These are phyloP conservation scores for Auanema freiburgensis DNA, from an alignment of 2,888 invertebrate genomes.

Conservation along the genomic window DNA sequence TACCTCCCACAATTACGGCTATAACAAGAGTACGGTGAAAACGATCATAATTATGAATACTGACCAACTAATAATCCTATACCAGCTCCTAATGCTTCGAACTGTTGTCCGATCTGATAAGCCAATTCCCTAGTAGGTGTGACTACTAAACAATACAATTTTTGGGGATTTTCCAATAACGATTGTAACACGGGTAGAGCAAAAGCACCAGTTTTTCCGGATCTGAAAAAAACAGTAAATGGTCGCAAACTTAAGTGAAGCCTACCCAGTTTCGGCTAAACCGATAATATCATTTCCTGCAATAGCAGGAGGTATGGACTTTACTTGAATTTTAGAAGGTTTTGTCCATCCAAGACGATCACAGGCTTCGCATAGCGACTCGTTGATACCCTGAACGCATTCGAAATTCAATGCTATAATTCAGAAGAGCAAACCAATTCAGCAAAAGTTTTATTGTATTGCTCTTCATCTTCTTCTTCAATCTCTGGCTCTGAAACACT, in stretches of 20 bases:
- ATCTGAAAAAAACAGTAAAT: conserved; percentile 64
- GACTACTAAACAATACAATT: conserved; percentile 87
- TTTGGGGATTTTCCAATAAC: conserved; percentile 84
- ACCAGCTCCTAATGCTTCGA: conserved; percentile 85
- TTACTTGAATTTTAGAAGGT: conserved; percentile 91
- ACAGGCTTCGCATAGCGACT: conserved; percentile 87
- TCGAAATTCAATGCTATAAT: background rate
- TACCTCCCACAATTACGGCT: conserved; percentile 94
- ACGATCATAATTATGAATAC: conserved; percentile 23
- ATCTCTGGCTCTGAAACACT: background rate
- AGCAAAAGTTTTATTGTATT: conserved; percentile 31
- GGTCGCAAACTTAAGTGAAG: background rate
- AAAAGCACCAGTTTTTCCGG: conserved; percentile 96
- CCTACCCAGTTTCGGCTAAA: conserved; percentile 77
- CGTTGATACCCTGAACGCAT: conserved; percentile 77
- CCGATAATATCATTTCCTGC: conserved; percentile 81
- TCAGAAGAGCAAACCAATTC: conserved; percentile 28
- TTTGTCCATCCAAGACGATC: conserved; percentile 87
- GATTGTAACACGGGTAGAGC: conserved; percentile 92
- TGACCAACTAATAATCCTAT: conserved; percentile 86
- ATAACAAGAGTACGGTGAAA: conserved; percentile 27
- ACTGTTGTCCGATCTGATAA: conserved; percentile 96
- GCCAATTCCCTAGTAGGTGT: conserved; percentile 97
- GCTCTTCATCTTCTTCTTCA: conserved; percentile 27
- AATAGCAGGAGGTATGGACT: conserved; percentile 87